Conservation (phyloP, 2,888 invertebrate genomes). For the Drosophila tanythrix region DNA sequence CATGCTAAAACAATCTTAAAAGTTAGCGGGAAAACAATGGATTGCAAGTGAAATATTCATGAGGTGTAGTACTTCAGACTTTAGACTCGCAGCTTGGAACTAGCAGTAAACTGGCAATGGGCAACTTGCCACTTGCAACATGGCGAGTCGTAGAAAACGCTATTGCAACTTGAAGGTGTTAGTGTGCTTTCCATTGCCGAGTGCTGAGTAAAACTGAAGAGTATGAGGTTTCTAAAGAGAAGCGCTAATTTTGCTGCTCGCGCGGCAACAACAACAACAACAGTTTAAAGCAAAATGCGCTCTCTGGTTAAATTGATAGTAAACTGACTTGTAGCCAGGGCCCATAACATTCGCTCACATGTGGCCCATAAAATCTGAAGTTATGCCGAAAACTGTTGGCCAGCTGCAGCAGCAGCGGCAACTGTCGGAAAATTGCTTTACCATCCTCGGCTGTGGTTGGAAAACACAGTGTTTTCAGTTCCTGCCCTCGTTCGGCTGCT, state of each 20-base stretch:
- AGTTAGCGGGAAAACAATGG: slow-evolving; percentile 81
- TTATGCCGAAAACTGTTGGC: slow-evolving; percentile 70
- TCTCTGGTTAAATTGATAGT: slow-evolving; percentile 65
- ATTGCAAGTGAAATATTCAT: slow-evolving; percentile 82
- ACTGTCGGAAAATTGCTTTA: slow-evolving; percentile 74
- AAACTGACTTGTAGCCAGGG: slow-evolving; percentile 45
- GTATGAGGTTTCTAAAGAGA: slow-evolving; percentile 17
- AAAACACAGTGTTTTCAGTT: slow-evolving; percentile 9
- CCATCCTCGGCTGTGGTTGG: slow-evolving; percentile 34
- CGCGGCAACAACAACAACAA: slow-evolving; percentile 26
- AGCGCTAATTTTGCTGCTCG: slow-evolving; percentile 67
- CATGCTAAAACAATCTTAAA: slow-evolving; percentile 79
- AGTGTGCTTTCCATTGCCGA: slow-evolving; percentile 32
- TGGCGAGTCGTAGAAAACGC: slow-evolving; percentile 46
- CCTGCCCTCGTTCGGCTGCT: slow-evolving; percentile 32
- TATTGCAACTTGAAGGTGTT: slow-evolving; percentile 40
- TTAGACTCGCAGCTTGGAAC: slow-evolving; percentile 30
- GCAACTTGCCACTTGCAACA: slow-evolving; percentile 38
- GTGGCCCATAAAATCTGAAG: slow-evolving; percentile 75
- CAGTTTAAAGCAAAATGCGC: slow-evolving; percentile 7
- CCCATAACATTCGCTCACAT: slow-evolving; percentile 54
- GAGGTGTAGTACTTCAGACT: slow-evolving; percentile 48
- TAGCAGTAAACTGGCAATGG: slow-evolving; percentile 11
- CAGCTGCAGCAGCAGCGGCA: slow-evolving; percentile 44
- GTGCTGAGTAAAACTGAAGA: not conserved